A percentile compares a stretch with the other conserved stretches of the same genome.
phyloP scores from a whole-genome alignment of 1,140 invertebrate genomes.

The Drosophila suzukii region DNA sequence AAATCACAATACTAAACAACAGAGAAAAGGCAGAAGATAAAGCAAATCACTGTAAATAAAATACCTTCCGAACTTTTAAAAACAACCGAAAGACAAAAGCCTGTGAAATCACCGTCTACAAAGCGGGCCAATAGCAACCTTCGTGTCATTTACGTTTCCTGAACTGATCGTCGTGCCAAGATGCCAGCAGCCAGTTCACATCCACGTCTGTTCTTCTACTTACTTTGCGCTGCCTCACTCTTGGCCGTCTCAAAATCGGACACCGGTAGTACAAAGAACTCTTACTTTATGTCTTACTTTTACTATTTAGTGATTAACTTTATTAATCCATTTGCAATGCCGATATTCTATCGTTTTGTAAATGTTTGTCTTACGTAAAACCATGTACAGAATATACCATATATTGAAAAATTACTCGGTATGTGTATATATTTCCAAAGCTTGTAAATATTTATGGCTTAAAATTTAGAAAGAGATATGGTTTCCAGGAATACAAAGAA shows the following conservation, averaged over 20 bases:
- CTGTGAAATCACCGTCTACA: constrained; percentile 14
- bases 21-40: constrained; percentile 4
- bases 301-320: constrained; percentile 80
- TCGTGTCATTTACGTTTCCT: constrained; percentile 22
- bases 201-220: constrained; percentile 76
- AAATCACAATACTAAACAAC: constrained; percentile 17
- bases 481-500: constrained; percentile 20
- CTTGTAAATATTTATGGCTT: constrained; percentile 41
- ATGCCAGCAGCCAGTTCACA: constrained; percentile 75
- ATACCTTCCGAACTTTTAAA: constrained; percentile 16
- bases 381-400: constrained; percentile 4
- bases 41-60: constrained; percentile 10
- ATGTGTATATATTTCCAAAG: constrained; percentile 24
- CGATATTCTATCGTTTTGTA: constrained; percentile 78
- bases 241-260: constrained; percentile 78
- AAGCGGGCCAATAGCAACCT: constrained; percentile 38
- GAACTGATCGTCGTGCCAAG: constrained; percentile 29
- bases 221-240: constrained; percentile 74
- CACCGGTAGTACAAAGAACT: constrained; percentile 79
- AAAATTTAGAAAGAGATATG: constrained; percentile 18
- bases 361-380: constrained; percentile 67
- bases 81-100: constrained; percentile 25
- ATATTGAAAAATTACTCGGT: constrained; percentile 7
- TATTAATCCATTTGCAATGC: constrained; percentile 82
- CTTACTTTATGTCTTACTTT: constrained; percentile 82